phyloP scores from a whole-genome alignment of 2,113 vertebrate genomes.

The Sporophila hypoxantha region DNA sequence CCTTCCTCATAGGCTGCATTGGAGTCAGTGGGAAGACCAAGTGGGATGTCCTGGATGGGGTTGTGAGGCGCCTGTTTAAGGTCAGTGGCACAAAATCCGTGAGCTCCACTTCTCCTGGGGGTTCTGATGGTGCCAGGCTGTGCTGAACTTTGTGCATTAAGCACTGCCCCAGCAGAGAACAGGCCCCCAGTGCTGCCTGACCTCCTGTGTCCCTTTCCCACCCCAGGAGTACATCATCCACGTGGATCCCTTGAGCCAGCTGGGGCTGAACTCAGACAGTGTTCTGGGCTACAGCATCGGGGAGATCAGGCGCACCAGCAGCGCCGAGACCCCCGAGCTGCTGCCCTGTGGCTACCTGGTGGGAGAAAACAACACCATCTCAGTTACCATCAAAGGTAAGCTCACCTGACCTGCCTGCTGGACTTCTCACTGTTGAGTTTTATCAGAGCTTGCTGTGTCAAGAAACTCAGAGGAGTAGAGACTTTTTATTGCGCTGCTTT shows the following conservation, averaged over 20 bases:
- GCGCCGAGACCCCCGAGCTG: slow-evolving; percentile 83
- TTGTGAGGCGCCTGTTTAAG: slow-evolving; percentile 92
- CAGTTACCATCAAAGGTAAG: slow-evolving; percentile 87
- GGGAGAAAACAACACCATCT: slow-evolving; percentile 92
- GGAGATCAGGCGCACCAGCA: slow-evolving; percentile 78
- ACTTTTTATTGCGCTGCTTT: neutral
- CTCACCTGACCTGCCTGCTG: neutral
- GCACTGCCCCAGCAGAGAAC: neutral
- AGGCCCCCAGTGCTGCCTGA: neutral
- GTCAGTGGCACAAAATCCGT: slow-evolving; percentile 57
- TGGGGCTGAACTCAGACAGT: slow-evolving; percentile 90
- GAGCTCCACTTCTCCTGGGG: accelerated
- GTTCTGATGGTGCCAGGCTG: neutral
- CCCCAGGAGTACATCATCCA: slow-evolving; percentile 92
- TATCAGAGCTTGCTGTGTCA: neutral
- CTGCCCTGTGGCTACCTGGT: slow-evolving; percentile 96
- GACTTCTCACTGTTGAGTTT: neutral
- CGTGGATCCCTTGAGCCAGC: slow-evolving; percentile 87
- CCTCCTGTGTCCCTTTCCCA: neutral
- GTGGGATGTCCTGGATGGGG: slow-evolving; percentile 96
- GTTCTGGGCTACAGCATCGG: slow-evolving; percentile 93
- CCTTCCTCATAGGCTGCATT: slow-evolving; percentile 94
- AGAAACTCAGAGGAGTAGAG: neutral
- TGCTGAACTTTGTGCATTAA: neutral
- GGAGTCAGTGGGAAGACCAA: slow-evolving; percentile 97